These are phyloP conservation scores for Zingel zingel DNA, from an alignment of 2,113 vertebrate species.

Conservation along the genomic window DNA sequence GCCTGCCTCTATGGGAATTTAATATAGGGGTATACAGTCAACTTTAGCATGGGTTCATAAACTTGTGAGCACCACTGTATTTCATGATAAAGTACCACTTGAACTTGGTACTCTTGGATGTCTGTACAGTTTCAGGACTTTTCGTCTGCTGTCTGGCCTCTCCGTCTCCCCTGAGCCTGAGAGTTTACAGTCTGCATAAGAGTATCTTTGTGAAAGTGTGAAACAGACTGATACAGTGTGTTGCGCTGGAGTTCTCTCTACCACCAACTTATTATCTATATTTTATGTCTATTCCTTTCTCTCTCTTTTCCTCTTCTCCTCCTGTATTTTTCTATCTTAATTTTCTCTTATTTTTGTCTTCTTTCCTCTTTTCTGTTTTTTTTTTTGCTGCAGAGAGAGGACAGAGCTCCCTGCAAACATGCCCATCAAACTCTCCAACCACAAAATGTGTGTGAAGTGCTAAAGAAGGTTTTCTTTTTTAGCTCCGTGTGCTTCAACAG, in stretches of 20 bases:
- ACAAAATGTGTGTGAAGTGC: constrained; percentile 12
- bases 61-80: no score
- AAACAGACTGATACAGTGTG: constrained; percentile 44
- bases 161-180: constrained; percentile 47
- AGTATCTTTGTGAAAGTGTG: constrained; percentile 73
- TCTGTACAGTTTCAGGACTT: constrained; percentile 39
- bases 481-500: constrained; percentile 20
- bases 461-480: constrained; percentile 25
- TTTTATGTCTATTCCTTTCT: neutral
- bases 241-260: neutral
- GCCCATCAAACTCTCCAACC: constrained; percentile 39
- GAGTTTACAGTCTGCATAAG: constrained; percentile 56
- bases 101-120: constrained; percentile 11
- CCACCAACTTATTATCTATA: neutral
- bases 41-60: no score
- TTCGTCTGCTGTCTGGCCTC: constrained; percentile 65
- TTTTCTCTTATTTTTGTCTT: neutral
- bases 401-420: constrained; percentile 41
- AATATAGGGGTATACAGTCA: no score
- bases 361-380: neutral
- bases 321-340: neutral
- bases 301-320: neutral
- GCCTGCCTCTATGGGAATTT: no score
- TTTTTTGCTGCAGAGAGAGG: neutral
- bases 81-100: neutral